A percentile compares a stretch with the other conserved stretches of the same genome.
Conservation (phyloP, 2,113 vertebrate species). For the Burhinus oedicnemus region DNA sequence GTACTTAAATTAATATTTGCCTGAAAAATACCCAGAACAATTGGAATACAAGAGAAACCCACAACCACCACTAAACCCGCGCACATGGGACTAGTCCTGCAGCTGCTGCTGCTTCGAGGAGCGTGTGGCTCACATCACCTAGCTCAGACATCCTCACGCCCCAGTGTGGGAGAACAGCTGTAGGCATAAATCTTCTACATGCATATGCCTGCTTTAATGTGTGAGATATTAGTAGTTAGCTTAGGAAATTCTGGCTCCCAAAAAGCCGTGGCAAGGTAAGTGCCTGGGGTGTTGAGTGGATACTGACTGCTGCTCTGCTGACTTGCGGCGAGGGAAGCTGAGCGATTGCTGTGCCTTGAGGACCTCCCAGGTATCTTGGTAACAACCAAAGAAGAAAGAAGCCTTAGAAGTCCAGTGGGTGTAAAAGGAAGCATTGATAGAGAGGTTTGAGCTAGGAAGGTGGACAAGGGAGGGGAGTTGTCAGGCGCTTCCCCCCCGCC, state of each 20-base stretch:
- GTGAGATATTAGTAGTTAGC: neutral
- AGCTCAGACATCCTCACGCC: accelerated
- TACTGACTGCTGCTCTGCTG: neutral
- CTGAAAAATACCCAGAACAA: neutral
- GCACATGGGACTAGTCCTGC: accelerated
- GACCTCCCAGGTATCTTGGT: neutral
- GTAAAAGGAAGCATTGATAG: neutral
- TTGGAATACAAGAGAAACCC: neutral
- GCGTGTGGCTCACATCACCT: neutral
- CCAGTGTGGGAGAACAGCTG: neutral
- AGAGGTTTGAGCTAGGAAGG: neutral
- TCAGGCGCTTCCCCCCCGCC: too few relatives aligned
- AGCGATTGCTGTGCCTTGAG: accelerated
- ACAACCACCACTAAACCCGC: neutral
- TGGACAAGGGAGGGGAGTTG: neutral
- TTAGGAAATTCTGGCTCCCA: neutral
- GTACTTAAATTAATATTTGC: neutral
- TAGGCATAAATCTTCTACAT: neutral
- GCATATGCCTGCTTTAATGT: neutral
- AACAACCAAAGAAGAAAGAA: neutral
- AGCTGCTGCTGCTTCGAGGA: neutral
- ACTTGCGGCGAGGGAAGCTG: neutral
- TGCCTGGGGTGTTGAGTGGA: neutral
- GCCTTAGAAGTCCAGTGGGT: neutral
- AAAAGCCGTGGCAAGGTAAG: neutral